A percentile compares a stretch with the other conserved stretches of the same genome.
Conservation (phyloP, 2,797 vertebrate species). For the Paguma larvata region DNA sequence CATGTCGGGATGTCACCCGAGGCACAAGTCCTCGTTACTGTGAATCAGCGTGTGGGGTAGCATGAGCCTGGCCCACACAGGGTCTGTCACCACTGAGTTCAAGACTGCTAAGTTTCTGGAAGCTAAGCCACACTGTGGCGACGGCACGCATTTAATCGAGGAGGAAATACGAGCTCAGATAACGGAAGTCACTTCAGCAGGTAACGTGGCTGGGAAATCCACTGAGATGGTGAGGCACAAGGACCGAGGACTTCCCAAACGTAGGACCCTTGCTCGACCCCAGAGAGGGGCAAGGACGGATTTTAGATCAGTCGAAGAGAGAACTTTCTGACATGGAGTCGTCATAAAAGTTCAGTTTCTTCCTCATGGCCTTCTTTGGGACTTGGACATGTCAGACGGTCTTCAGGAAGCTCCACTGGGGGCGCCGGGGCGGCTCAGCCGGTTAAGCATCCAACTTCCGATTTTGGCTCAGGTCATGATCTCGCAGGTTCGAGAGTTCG, state of each 20-base stretch:
- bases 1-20: accelerated
- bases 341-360: background rate
- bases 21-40: background rate
- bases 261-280: too few relatives aligned
- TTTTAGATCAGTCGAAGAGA: background rate
- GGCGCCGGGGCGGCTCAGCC: too few relatives aligned
- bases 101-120: background rate
- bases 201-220: background rate
- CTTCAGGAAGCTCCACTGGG: background rate
- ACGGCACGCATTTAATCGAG: background rate
- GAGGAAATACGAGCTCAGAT: background rate
- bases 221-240: background rate
- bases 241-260: background rate
- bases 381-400: background rate
- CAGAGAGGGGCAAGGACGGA: background rate
- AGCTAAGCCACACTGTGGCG: background rate
- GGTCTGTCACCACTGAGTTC: background rate
- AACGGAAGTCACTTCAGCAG: background rate
- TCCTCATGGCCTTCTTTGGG: background rate
- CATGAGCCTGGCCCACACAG: background rate
- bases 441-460: too few relatives aligned
- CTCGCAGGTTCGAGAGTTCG: too few relatives aligned
- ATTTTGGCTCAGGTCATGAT: too few relatives aligned
- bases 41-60: background rate
- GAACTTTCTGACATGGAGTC: background rate